Evolutionary conservation across 2,888 invertebrate genomes (phyloP), one percentile per base, ranked within the genome.

Genomic region (Gerris lacustris): DNA sequence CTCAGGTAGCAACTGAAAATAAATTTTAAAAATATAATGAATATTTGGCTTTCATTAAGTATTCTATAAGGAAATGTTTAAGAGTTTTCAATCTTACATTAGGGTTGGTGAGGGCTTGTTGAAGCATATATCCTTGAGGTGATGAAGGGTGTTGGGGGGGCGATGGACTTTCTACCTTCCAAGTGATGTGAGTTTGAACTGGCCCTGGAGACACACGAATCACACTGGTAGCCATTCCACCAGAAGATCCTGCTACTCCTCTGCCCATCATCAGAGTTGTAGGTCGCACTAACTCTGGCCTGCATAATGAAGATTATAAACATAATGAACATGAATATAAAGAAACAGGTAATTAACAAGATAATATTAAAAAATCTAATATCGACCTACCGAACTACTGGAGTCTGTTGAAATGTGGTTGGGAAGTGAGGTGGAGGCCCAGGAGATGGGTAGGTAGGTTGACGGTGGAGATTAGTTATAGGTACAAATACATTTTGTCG

Each of bases 401-500:
- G 18, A 9, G 64, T 64, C 9, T n/a, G 64, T 64, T 64, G 64
- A 71, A 63, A 15, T 67, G 62, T 64, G 18, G 11, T 64, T 9
- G 64, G 11, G 5, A 18, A 64, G 70, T 78, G 80, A 2, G 17
- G 18, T 72, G 79, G 80, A 76, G 81, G 79, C 70, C 76, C 78
- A 17, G 77, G 77, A 18, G 77, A 76, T 17, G 78, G 77, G 71
- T 77, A 78, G 7, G 64, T 64, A 55, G 73, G 74, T 47, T 73
- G 75, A 47, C 76, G 70, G 62, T 75, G 73, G 69, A 73, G 78
- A 78, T 69, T 89, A 44, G 87, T 87, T 77, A 96, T 96, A 45
- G 96, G 96, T 83, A 95, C 91, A 81, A 96, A 96, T 76, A 95
- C 88, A 81, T 94, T 93, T 80, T 90, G 91, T 75, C 91, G 86